Evolutionary conservation across 2,888 invertebrate species (phyloP).

Genomic region (Spodoptera picta): DNA sequence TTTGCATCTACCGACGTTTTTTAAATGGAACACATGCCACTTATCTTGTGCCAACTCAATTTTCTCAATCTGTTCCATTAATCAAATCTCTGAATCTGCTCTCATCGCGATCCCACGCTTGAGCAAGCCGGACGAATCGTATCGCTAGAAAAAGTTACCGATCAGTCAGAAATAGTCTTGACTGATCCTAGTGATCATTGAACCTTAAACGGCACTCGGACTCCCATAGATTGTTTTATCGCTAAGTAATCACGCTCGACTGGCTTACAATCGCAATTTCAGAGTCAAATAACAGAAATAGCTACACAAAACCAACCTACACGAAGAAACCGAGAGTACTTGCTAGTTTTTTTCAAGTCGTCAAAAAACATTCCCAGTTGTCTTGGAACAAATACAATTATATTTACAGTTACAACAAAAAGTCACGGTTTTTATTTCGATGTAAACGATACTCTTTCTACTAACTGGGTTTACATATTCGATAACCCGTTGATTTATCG

Average conservation of each 20-base stretch:
- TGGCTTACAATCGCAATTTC: conserved; percentile 70
- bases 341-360: conserved; percentile 45
- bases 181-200: conserved; percentile 73
- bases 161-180: conserved; percentile 64
- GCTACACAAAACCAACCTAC: conserved; percentile 56
- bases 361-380: conserved; percentile 46
- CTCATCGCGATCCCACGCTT: conserved; percentile 76
- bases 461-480: conserved; percentile 24
- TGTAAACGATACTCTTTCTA: conserved; percentile 35
- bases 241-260: conserved; percentile 65
- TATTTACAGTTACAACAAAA: conserved; percentile 49
- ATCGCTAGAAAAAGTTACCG: conserved; percentile 70
- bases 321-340: conserved; percentile 59
- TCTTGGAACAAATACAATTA: conserved; percentile 51
- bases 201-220: conserved; percentile 69
- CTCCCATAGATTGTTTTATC: conserved; percentile 66
- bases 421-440: conserved; percentile 34
- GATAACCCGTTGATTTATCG: conserved; percentile 20
- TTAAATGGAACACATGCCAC: conserved; percentile 70
- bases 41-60: conserved; percentile 76
- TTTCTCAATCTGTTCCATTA: conserved; percentile 82
- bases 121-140: conserved; percentile 63
- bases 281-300: conserved; percentile 70
- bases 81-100: conserved; percentile 73
- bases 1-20: conserved; percentile 67